Conservation (phyloP, 2,888 invertebrate species). For the Lampropteryx suffumata region DNA sequence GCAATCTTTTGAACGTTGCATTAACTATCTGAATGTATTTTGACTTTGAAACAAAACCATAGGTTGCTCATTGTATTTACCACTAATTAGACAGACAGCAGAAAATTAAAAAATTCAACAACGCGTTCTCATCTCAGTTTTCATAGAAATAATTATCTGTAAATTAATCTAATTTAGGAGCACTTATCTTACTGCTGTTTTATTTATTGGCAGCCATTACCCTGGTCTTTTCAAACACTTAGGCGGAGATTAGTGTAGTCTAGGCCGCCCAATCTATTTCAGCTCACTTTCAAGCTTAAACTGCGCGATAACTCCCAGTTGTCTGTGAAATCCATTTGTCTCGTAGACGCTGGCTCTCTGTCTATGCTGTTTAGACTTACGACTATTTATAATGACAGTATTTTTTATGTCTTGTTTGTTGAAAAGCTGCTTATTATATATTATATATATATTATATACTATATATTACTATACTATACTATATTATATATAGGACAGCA, state of each 20-base stretch:
- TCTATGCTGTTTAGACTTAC: constrained; percentile 4
- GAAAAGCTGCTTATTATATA: too few species aligned
- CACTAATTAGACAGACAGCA: too few species aligned
- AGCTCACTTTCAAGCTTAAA: constrained; percentile 17
- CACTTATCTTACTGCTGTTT: constrained; percentile 11
- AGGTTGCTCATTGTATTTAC: too few species aligned
- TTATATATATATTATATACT: too few species aligned
- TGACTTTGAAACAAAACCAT: too few species aligned
- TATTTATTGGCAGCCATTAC: constrained; percentile 22
- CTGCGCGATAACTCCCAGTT: constrained; percentile 19
- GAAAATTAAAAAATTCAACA: too few species aligned
- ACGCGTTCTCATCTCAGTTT: too few species aligned
- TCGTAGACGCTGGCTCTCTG: not conserved
- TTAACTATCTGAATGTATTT: too few species aligned
- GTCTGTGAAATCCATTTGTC: constrained; percentile 19
- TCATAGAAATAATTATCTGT: constrained; percentile 2
- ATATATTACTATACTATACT: too few species aligned
- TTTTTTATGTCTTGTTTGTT: not conserved
- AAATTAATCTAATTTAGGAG: constrained; percentile 6
- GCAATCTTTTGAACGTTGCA: too few species aligned
- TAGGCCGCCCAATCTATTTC: constrained; percentile 26
- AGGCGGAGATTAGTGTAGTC: constrained; percentile 22
- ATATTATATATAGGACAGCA: too few species aligned
- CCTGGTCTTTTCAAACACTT: constrained; percentile 21
- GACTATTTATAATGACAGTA: not conserved